Evolutionary conservation across 2,888 invertebrate species (phyloP), one percentile per base, ranked within the genome.

Genomic region (Caenorhabditis sulstoni): DNA sequence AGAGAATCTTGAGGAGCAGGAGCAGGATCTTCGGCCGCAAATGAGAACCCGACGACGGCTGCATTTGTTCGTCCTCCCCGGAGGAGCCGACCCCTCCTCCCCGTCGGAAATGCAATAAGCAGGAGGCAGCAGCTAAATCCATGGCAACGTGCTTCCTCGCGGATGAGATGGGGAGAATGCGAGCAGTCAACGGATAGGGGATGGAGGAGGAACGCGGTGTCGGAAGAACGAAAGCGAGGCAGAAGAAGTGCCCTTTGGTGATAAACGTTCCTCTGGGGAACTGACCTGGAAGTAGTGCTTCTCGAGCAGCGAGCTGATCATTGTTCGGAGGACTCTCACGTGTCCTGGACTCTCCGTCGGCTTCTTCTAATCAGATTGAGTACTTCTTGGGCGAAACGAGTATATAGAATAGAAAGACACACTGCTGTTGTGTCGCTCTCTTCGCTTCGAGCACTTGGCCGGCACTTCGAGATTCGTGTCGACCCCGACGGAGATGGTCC

Each of bases 271-370:
- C 73, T 73, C 74, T 61, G 45, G 66, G 66, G 74, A 74, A 22
- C 75, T 62, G 64, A 76, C 76, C 76, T 76, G 76, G 62, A 76
- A 68, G 59, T 65, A 76, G 64, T 76, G 76, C 70, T 76, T 76
- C 52, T 76, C 76, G 68, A 76, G 76, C 49, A 76, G 44, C 52
- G 55, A 39, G 59, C 64, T 64, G 68, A 76, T 68, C 76, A 76
- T 76, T 65, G 44, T 68, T 55, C 61, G 45, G 50, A 49, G 18
- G 14, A 9, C 2, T 70, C 74, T 65, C 66, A 61, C 66, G 66
- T 73, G 73, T 64, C 57, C 64, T 64, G 44, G n/a, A n/a, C n/a
- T n/a, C n/a, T n/a, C n/a, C 37, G 47, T 37, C 49, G 49, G 49
- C 59, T 44, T 41, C 53, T 73, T 73, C 73, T 73, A 73, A 73